Conservation (phyloP, 2,113 vertebrate species). For the Ciconia maguari region DNA sequence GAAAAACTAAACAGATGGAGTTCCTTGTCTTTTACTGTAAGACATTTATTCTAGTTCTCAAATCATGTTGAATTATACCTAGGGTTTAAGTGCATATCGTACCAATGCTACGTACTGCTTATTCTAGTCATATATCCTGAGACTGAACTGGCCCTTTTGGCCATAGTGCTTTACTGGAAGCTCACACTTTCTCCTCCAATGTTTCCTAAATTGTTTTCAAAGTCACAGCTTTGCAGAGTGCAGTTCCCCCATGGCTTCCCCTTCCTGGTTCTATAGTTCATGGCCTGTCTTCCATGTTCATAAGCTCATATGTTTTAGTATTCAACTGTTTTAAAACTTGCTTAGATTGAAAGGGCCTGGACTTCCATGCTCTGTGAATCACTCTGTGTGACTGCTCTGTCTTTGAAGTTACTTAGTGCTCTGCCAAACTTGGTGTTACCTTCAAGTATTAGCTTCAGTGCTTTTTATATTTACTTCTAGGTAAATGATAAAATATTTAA, state of each 20-base stretch:
- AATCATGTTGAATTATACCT: neutral
- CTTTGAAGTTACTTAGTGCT: neutral
- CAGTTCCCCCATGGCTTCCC: neutral
- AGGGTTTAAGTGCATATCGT: neutral
- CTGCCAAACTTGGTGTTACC: neutral
- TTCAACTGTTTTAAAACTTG: neutral
- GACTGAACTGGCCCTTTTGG: neutral
- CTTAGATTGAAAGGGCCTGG: neutral
- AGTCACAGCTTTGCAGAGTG: neutral
- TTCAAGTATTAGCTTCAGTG: neutral
- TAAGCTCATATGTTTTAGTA: neutral
- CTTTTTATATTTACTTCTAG: neutral
- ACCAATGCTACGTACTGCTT: neutral
- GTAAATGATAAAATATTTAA: neutral
- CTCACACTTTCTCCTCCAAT: neutral
- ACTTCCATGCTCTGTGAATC: neutral
- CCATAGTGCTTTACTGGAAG: neutral
- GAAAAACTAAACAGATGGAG: neutral
- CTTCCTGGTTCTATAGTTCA: neutral
- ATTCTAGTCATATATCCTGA: neutral
- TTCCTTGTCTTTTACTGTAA: neutral
- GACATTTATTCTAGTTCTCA: neutral
- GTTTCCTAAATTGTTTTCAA: neutral
- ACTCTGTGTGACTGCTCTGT: neutral
- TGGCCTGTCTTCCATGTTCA: neutral